Conservation (phyloP, 2,113 vertebrate species). For the Ranitomeya imitator region DNA sequence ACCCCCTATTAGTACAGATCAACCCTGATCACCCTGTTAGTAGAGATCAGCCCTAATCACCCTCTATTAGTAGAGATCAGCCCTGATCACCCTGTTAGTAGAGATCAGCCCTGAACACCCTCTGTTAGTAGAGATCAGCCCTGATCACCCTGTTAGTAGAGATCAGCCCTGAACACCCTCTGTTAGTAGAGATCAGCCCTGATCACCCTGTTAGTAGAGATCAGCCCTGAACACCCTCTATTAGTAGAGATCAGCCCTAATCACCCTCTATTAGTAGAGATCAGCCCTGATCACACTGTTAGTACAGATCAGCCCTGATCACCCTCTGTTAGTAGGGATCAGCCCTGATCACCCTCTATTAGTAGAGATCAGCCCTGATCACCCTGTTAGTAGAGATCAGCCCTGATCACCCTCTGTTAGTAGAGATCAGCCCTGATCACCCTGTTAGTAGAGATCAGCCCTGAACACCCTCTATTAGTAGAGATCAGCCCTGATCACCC, state of each 20-base stretch:
- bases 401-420: neutral
- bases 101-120: neutral
- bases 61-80: neutral
- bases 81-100: neutral
- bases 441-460: neutral
- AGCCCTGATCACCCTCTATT: too few species aligned
- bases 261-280: too few species aligned
- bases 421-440: neutral
- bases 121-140: constrained; percentile 16
- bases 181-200: neutral
- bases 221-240: too few species aligned
- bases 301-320: too few species aligned
- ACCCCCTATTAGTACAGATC: neutral
- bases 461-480: neutral
- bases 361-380: too few species aligned
- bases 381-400: neutral
- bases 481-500: neutral
- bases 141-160: too few species aligned
- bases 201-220: too few species aligned
- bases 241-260: too few species aligned
- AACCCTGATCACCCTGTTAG: too few species aligned
- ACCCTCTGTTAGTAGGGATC: too few species aligned
- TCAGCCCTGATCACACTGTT: too few species aligned
- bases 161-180: neutral
- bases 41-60: neutral